Base-by-base conservation (phyloP, 2,797 vertebrate genomes). In the Ctenochaetus hawaiiensis region DNA sequence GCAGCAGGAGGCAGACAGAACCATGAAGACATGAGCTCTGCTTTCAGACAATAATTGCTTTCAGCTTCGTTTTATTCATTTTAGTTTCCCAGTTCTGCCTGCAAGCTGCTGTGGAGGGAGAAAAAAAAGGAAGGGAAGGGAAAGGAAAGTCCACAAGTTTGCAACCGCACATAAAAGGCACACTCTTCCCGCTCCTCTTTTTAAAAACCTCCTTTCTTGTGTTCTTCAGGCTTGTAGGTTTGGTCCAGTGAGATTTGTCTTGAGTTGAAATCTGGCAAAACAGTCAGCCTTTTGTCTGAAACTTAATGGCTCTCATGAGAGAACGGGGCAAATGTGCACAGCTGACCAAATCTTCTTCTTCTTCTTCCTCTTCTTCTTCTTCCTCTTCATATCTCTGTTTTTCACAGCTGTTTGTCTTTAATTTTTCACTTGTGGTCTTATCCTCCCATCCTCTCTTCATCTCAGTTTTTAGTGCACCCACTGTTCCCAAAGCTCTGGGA, bases 21-120 rank as follows among this genome's bases (percentile, higher is more conserved):
- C 64, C 63, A 39, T 69, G 54, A 78, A 80, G 85, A 91, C 89
- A 82, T 84, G 80, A 84, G 78, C 65, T 73, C 58, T 44, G 80
- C 78, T 75, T 82, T 82, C 87, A 88, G 83, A 87, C 64, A 23
- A 65, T 93, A 94, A 95, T 93, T 93, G 72, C 83, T 92, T 90
- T 92, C 91, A 93, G 89, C 78, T 87, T 89, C 11, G 64, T 90
- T 83, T 86, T 69, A 81, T 87, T 75, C 66, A 78, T 82, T 87
- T 81, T 39, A 30, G 23, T 66, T 86, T 80, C 79, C 75, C 56
- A 48, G 41, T 57, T 81, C 68, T 72, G 78, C 82, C 75, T 75
- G 76, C 68, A 67, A 87, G 82, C 85, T 81, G 83, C 78, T 62
- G 49, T 6, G 49, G 23, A 22, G 70, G 56, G 71, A 77, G 74